Conservation (phyloP, 2,797 vertebrate genomes). For the Liparis tanakae region DNA sequence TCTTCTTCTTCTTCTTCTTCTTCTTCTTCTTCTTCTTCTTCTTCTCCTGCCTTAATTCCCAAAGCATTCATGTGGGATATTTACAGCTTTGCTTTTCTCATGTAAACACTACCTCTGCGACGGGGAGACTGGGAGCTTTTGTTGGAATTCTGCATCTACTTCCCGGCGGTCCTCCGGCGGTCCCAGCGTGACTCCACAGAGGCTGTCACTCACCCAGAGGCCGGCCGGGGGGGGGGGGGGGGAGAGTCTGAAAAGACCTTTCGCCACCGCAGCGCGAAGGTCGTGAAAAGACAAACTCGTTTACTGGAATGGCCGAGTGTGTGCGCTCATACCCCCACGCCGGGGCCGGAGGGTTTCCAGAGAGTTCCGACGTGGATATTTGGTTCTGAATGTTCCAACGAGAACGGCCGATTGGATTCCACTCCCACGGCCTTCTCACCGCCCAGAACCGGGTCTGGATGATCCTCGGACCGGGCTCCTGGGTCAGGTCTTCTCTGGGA, state of each 20-base stretch:
- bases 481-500: background rate
- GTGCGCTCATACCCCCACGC: conserved; percentile 58
- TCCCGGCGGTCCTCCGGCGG: conserved; percentile 55
- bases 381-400: background rate
- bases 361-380: background rate
- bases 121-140: conserved; percentile 59
- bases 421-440: background rate
- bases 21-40: too few species aligned
- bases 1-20: too few species aligned
- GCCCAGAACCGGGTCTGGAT: background rate
- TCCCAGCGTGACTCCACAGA: conserved; percentile 29
- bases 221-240: conserved; percentile 52
- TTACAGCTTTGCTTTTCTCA: conserved; percentile 77
- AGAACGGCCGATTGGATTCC: conserved; percentile 8
- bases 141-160: conserved; percentile 80
- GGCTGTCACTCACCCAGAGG: conserved; percentile 52
- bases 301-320: conserved; percentile 63
- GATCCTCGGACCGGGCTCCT: background rate
- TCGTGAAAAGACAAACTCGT: conserved; percentile 74
- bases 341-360: conserved; percentile 56
- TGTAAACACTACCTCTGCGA: conserved; percentile 76
- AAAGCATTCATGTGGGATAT: conserved; percentile 78
- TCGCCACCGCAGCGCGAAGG: conserved; percentile 68
- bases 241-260: conserved; percentile 59
- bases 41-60: conserved; percentile 32